Evolutionary conservation across 2,113 vertebrate genomes (phyloP), one percentile per base, ranked within the genome.

Genomic region (Bos taurus): DNA sequence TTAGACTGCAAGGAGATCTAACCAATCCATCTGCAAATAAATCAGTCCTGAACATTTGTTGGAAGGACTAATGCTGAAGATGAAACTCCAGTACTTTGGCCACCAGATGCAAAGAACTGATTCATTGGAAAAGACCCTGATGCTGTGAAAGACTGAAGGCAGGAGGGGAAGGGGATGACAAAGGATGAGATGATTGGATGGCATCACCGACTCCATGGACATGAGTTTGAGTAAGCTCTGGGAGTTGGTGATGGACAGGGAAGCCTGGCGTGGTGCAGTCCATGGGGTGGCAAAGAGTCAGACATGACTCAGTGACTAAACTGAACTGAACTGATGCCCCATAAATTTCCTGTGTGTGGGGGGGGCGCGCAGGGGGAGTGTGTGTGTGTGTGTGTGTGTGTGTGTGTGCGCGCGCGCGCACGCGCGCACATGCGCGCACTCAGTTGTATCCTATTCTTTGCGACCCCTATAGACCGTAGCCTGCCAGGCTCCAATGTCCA

Each of bases 401-500:
- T 1, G 54, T 2, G 19, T 0, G n/a, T n/a, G n/a, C n/a, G n/a
- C n/a, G n/a, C n/a, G n/a, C n/a, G 28, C 0, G 6, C 3, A 2
- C 0, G 30, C 1, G 3, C 1, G 0, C 7, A 14, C 12, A 6
- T 40, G 2, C 1, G 0, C 7, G 13, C 2, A 1, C 15, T n/a
- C 62, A 33, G 30, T n/a, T 64, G 30, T 64, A 30, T 64, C 62
- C 62, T 64, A 64, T 64, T 64, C 62, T 33, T 64, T 64, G 62
- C 1, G 3, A 17, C 62, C 62, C 62, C 60, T 48, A 64, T 64
- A n/a, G 30, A 64, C 30, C 17, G 7, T n/a, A 64, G 62, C 30
- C 30, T n/a, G 62, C 62, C 62, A 64, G 33, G 30, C 7, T 64
- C 30, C 62, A n/a, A 15, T 64, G 62, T 17, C 15, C 62, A 17